Percentiles rank a stretch among this genome's conserved stretches.
Conservation (phyloP, 1,140 invertebrate species). For the Bombus balteatus region DNA sequence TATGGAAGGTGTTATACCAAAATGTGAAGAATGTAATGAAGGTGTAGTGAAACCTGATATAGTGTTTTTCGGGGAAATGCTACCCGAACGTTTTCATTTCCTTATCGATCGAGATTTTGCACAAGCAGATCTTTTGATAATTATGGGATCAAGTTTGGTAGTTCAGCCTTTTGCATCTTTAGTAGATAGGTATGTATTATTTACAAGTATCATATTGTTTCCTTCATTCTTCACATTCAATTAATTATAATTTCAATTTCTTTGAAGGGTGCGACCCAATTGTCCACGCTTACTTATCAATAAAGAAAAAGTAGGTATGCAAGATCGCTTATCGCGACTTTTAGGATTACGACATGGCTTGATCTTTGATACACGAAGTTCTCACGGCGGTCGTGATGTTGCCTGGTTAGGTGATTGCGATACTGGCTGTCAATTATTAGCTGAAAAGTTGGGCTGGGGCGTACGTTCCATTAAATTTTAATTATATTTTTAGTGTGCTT, state of each 20-base stretch:
- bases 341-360: slow-evolving; percentile 85
- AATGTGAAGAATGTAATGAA: slow-evolving; percentile 88
- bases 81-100: slow-evolving; percentile 90
- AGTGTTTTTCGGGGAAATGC: slow-evolving; percentile 95
- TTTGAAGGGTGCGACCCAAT: slow-evolving; percentile 85
- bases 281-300: slow-evolving; percentile 94
- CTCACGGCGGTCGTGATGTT: slow-evolving; percentile 88
- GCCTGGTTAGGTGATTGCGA: slow-evolving; percentile 94
- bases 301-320: slow-evolving; percentile 88
- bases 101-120: slow-evolving; percentile 89
- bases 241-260: slow-evolving; percentile 31
- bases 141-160: slow-evolving; percentile 96
- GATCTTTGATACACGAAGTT: slow-evolving; percentile 86
- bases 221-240: neutral
- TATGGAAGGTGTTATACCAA: slow-evolving; percentile 88
- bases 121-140: slow-evolving; percentile 95
- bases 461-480: slow-evolving; percentile 79
- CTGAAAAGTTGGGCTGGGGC: slow-evolving; percentile 92
- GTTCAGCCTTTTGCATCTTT: slow-evolving; percentile 98
- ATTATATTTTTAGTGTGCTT: slow-evolving; percentile 20
- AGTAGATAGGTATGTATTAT: slow-evolving; percentile 87
- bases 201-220: slow-evolving; percentile 3
- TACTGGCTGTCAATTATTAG: slow-evolving; percentile 90
- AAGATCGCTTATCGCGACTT: slow-evolving; percentile 82
- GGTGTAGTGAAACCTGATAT: slow-evolving; percentile 96